Conservation (phyloP, 37 sponge, comb jelly and placozoan genomes). For the Oopsacas minuta region DNA sequence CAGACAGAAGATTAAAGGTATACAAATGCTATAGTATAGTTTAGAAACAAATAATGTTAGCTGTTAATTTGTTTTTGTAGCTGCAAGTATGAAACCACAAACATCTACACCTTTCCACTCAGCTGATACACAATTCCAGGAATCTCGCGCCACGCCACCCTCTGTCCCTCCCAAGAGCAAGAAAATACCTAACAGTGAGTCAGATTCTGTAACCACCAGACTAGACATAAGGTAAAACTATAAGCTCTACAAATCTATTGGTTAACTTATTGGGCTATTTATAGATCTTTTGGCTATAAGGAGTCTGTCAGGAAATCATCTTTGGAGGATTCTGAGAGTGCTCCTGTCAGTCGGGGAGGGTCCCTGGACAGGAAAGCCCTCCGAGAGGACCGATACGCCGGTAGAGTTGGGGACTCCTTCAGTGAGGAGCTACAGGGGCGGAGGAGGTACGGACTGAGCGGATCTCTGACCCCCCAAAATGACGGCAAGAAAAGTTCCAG, state of each 20-base stretch:
- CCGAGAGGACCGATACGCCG: not conserved
- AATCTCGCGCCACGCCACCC: not conserved
- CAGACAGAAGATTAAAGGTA: conserved; percentile 20
- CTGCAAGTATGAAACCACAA: not conserved
- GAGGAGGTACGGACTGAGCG: not conserved
- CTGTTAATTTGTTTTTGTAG: not conserved
- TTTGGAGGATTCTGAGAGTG: not conserved
- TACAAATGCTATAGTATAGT: no score
- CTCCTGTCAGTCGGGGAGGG: not conserved
- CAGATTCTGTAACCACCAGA: not conserved
- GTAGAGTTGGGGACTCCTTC: not conserved
- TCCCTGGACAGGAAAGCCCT: not conserved
- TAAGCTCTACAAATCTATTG: no score
- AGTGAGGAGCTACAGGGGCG: not conserved
- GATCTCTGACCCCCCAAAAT: not conserved
- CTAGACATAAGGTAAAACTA: no score
- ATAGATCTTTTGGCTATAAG: not conserved
- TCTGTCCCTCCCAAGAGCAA: not conserved
- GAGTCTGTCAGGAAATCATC: not conserved
- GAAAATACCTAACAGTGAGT: not conserved
- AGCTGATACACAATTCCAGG: not conserved
- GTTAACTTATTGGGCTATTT: not conserved
- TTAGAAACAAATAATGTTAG: no score
- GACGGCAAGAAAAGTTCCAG: not conserved
- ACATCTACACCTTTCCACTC: not conserved